Base-by-base conservation (phyloP, 1,140 invertebrate species). In the Bradysia coprophila region DNA sequence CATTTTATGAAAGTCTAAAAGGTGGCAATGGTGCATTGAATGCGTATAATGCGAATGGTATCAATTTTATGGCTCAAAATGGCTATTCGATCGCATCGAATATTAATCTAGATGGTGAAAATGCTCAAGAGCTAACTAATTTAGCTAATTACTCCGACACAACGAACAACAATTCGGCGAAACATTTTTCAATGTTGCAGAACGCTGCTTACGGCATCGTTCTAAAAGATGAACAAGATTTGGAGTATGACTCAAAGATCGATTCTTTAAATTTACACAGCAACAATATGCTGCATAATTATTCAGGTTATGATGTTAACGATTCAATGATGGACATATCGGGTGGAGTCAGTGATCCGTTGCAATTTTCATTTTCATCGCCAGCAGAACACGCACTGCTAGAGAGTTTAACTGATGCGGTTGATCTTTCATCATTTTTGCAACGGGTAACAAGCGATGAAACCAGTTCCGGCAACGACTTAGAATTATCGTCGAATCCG, bases 1-100 rank as follows among this genome's bases (percentile, higher is more conserved):
- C 83, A 1, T 86, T 88, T 51, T 85, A 85, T 51, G 82, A 86
- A 61, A 84, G 78, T 13, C 65, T 88, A 0, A 88, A 86, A 58
- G 72, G 74, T 39, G 78, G 78, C 10, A 71, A 71, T 32, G 76
- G 76, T 11, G 77, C 56, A 2, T 54, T 55, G 20, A 61, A 58
- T 44, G 62, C 62, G 22, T 72, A 68, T 45, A 68, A 68, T 50
- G 62, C 66, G n/a, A 40, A 55, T 3, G 66, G 68, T 46, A 57
- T 66, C 40, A 66, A 56, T 39, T 67, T 68, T 46, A 39, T 50
- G 9, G 55, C 62, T 21, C 42, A 43, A 45, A 69, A 62, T 46
- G 68, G 67, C 47, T 68, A 66, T 28, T 62, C 76, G 38, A 69
- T 71, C 40, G 71, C 68, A 47, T 68, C 73, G 33, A 70, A 67